Percentiles rank a stretch among this genome's conserved stretches.
Evolutionary conservation across 2,797 vertebrate species (phyloP).

Genomic region (Oreochromis grahami): DNA sequence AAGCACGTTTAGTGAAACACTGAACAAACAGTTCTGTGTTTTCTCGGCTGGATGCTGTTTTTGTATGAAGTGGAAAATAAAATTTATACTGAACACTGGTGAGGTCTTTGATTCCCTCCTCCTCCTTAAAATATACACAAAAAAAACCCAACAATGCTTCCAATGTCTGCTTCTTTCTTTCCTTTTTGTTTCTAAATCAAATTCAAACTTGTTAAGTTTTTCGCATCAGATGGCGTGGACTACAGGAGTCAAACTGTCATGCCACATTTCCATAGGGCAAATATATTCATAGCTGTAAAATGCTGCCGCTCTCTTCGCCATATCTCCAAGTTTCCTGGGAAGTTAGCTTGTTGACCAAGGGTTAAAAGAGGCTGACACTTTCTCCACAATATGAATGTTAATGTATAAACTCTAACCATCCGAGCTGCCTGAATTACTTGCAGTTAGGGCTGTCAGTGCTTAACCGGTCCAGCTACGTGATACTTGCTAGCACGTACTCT

Average conservation of each 20-base stretch:
- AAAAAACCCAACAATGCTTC: neutral
- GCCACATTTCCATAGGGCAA: neutral
- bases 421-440: neutral
- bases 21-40: neutral
- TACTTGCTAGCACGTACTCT: constrained; percentile 1
- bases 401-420: neutral
- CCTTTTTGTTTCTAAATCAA: neutral
- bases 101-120: neutral
- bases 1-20: neutral
- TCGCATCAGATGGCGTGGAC: neutral
- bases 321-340: neutral
- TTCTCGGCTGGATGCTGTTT: neutral
- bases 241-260: neutral
- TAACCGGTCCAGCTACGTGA: constrained; percentile 12
- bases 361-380: neutral
- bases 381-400: neutral
- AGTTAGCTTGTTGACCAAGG: neutral
- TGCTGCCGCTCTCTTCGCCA: neutral
- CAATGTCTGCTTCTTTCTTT: neutral
- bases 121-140: neutral
- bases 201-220: neutral
- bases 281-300: neutral
- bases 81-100: neutral
- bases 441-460: constrained; percentile 9
- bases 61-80: constrained; percentile 1